Base-by-base conservation (phyloP, 92 coral and sea anemone genomes). In the Phymanthus crucifer region DNA sequence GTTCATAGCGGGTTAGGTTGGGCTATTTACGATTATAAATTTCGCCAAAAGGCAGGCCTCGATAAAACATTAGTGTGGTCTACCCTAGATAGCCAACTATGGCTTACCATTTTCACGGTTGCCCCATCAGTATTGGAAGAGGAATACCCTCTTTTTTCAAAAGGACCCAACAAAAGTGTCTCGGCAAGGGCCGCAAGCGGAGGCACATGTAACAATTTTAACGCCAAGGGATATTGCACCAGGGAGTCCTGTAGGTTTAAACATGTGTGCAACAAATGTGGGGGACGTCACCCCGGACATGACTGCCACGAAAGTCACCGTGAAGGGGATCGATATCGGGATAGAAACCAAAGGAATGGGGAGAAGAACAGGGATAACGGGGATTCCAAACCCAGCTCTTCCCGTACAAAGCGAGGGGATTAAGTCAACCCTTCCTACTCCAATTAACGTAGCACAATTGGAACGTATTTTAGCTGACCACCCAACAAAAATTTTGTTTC, bases 131-230 rank as follows among this genome's bases (percentile, higher is more conserved):
- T 34, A 24, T 40, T 87, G 0, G 65, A 37, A 32, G 87, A 83
- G 84, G 84, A 87, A 48, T 83, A 82, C 34, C 87, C 91, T 83
- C 87, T 82, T 87, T 77, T 87, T 40, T 1, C 32, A 32, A 66
- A 86, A 23, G 83, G 90, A 86, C 86, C 90, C 90, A 76, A 76
- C 23, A 79, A 85, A 85, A 66, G 7, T 61, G 78, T 32, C 85
- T 86, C 86, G n/a, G 26, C 78, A 14, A 77, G 83, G 90, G 86
- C 12, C 79, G 90, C 6, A 73, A 31, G 50, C 24, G 56, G 86
- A 71, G 90, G 86, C 79, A 72, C 50, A 11, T 76, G 90, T 19
- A 23, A 54, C 36, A 3, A 32, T 21, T 87, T 37, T 74, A 87
- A 87, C 38, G 26, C 71, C 3, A 6, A 3, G 16, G 83, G 79